Evolutionary conservation across 2,797 vertebrate genomes (phyloP), one percentile per base, ranked within the genome.

Genomic region (Pogonophryne albipinna): DNA sequence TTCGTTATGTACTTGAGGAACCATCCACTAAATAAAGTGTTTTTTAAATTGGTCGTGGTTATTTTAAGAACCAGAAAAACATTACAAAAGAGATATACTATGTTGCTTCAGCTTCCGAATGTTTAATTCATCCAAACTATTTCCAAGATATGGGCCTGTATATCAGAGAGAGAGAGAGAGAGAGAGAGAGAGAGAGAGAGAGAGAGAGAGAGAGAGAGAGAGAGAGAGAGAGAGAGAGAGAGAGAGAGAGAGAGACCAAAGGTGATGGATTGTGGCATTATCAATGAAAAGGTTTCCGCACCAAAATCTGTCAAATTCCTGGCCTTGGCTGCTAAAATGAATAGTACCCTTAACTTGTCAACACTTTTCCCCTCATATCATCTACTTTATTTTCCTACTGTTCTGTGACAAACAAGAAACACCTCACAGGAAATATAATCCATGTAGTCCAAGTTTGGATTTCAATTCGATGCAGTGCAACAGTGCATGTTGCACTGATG

Each of bases 201-300:
- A n/a, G n/a, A n/a, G n/a, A n/a, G n/a, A n/a, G n/a, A n/a, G n/a
- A n/a, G n/a, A n/a, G n/a, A n/a, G n/a, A n/a, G n/a, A n/a, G n/a
- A n/a, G n/a, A n/a, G n/a, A n/a, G n/a, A n/a, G n/a, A n/a, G n/a
- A n/a, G n/a, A n/a, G n/a, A n/a, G n/a, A n/a, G n/a, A n/a, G n/a
- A n/a, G n/a, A n/a, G n/a, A n/a, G n/a, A n/a, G n/a, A n/a, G n/a
- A n/a, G n/a, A n/a, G n/a, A n/a, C n/a, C n/a, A 74, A 69, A 74
- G 69, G 67, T 89, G 66, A 91, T 89, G 72, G 85, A 89, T 89
- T 83, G 80, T 78, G 65, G 71, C 72, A 82, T 87, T 82, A 84
- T 61, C 68, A 47, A 72, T 66, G 85, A 91, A 81, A 52, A 82
- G 77, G 59, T 80, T 86, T 72, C 66, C 63, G 80, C 74, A 65